Conservation (phyloP, 2,797 vertebrate genomes). For the Triplophysa bombifrons region DNA sequence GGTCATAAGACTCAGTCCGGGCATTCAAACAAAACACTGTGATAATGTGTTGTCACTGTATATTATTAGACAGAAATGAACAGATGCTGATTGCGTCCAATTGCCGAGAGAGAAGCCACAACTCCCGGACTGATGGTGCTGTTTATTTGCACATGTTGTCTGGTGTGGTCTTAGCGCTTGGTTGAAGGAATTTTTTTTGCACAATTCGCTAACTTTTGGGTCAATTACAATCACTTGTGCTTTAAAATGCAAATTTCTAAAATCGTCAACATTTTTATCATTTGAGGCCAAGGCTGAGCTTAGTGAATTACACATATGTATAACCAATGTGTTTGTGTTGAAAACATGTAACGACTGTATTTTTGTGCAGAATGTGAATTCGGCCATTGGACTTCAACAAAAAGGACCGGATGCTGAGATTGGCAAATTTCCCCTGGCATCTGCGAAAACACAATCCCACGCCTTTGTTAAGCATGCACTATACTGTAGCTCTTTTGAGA, state of each 20-base stretch:
- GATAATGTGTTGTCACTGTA: slow-evolving; percentile 83
- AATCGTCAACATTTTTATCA: too few relatives aligned
- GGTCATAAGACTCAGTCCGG: slow-evolving; percentile 86
- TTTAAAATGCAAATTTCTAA: too few relatives aligned
- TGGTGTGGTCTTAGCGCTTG: not conserved
- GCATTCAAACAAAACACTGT: slow-evolving; percentile 85
- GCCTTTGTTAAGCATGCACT: slow-evolving; percentile 22
- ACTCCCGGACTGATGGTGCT: not conserved
- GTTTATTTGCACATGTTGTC: slow-evolving; percentile 3
- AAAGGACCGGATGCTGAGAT: not conserved
- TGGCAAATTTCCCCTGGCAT: slow-evolving; percentile 50
- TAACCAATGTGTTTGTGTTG: too few relatives aligned
- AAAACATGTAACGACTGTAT: too few relatives aligned
- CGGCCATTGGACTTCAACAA: not conserved
- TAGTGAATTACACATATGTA: not conserved
- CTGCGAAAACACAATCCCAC: slow-evolving; percentile 59
- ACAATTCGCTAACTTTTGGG: not conserved
- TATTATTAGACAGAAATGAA: slow-evolving; percentile 80
- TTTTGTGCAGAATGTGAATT: not conserved
- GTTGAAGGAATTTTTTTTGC: not conserved
- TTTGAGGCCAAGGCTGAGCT: not conserved
- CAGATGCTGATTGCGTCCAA: slow-evolving; percentile 83
- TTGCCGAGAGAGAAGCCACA: not conserved
- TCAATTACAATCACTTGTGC: too few relatives aligned
- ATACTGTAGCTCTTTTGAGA: slow-evolving; percentile 49